phyloP scores from a whole-genome alignment of 2,888 invertebrate genomes.

The Nephrotoma flavescens region DNA sequence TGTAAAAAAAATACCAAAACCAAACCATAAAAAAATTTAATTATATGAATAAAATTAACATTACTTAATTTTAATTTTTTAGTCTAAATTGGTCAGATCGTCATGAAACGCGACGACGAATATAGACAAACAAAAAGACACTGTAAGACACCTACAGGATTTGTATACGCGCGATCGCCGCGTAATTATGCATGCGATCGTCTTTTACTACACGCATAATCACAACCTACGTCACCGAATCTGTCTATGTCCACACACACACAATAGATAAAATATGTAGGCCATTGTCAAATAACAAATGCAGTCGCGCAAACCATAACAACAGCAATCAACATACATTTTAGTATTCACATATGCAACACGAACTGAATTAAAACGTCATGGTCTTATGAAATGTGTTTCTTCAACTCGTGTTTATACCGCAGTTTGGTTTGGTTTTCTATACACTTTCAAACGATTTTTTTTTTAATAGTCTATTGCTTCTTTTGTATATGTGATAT shows the following conservation, averaged over 20 bases:
- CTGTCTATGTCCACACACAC: neutral
- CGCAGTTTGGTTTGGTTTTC: neutral
- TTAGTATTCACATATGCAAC: neutral
- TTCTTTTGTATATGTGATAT: neutral
- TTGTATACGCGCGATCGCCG: neutral
- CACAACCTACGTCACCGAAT: neutral
- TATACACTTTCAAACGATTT: neutral
- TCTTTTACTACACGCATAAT: neutral
- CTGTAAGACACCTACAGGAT: no score
- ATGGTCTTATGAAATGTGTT: neutral
- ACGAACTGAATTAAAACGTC: neutral
- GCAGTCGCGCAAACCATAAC: neutral
- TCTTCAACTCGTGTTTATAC: neutral
- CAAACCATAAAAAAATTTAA: neutral
- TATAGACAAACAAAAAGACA: neutral
- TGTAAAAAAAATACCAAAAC: neutral
- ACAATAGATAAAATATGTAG: neutral
- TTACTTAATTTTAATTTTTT: neutral
- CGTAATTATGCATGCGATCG: neutral
- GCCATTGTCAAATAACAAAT: neutral
- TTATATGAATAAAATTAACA: neutral
- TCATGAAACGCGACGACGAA: neutral
- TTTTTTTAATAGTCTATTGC: neutral
- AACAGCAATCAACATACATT: neutral
- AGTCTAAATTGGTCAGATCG: neutral